phyloP scores from a whole-genome alignment of 2,888 invertebrate genomes.

The Dicyrtoma fusca region DNA sequence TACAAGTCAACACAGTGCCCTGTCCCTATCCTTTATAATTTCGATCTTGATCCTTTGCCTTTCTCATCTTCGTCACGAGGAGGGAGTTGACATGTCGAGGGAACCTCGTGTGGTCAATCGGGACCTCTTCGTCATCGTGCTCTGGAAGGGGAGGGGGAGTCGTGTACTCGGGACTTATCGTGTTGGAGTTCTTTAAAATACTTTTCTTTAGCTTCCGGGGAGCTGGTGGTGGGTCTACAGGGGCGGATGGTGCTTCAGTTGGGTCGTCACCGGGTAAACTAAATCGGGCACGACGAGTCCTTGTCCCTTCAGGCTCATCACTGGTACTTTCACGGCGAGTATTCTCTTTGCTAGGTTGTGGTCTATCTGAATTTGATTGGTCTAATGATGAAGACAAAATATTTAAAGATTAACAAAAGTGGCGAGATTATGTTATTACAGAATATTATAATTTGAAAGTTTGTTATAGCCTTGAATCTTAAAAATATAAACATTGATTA shows the following conservation, averaged over 20 bases:
- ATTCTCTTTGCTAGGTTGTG: too few relatives aligned
- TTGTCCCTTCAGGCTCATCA: neutral
- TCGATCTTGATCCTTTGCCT: too few relatives aligned
- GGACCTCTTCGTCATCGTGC: neutral
- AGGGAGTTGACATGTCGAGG: neutral
- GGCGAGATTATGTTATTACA: too few relatives aligned
- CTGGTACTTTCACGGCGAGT: neutral
- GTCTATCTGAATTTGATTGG: too few relatives aligned
- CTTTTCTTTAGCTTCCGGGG: neutral
- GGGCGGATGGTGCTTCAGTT: neutral
- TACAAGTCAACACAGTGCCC: too few relatives aligned
- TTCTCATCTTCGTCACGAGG: neutral
- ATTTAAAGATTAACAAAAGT: too few relatives aligned
- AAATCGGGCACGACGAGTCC: neutral
- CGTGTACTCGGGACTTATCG: neutral
- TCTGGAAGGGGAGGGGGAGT: neutral
- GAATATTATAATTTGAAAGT: too few relatives aligned
- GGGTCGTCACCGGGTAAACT: neutral
- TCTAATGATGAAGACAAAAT: too few relatives aligned
- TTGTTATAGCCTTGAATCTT: too few relatives aligned
- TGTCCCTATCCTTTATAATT: too few relatives aligned
- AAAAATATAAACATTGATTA: too few relatives aligned
- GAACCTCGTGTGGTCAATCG: neutral
- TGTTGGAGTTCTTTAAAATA: slow-evolving; percentile 6
- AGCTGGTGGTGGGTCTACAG: neutral